Evolutionary conservation across 2,797 vertebrate genomes (phyloP).

Genomic region (Xyrichtys novacula): DNA sequence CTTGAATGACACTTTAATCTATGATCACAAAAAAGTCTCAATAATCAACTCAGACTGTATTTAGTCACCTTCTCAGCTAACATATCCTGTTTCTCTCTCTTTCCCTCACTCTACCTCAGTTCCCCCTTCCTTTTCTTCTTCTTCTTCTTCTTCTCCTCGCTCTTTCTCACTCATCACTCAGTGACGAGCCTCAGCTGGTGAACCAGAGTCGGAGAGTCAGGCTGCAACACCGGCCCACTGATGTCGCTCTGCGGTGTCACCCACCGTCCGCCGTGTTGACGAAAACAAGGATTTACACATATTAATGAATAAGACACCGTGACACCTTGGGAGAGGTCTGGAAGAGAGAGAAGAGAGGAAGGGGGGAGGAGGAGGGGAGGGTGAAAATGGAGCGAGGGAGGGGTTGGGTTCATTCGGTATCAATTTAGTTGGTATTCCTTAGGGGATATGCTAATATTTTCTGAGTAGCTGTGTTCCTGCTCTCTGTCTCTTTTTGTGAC

Average conservation of each 20-base stretch:
- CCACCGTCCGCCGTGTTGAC: conserved; percentile 65
- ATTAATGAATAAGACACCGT: conserved; percentile 93
- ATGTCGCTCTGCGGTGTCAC: conserved; percentile 70
- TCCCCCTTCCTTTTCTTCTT: neutral
- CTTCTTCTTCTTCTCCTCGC: neutral
- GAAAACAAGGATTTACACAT: conserved; percentile 89
- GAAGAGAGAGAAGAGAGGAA: conserved; percentile 39
- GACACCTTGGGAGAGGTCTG: conserved; percentile 86
- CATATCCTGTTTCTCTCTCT: conserved; percentile 72
- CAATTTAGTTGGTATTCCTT: conserved; percentile 95
- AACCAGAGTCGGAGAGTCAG: conserved; percentile 90
- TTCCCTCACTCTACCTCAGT: conserved; percentile 86
- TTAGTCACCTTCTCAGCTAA: conserved; percentile 85
- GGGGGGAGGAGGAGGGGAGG: neutral
- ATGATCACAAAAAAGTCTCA: neutral
- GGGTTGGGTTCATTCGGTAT: conserved; percentile 79
- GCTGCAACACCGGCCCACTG: conserved; percentile 88
- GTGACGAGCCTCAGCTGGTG: conserved; percentile 84
- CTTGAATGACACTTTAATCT: neutral
- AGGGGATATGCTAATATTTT: conserved; percentile 88
- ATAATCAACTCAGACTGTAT: conserved; percentile 3
- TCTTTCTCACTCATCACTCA: conserved; percentile 79
- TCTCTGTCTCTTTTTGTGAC: conserved; percentile 83
- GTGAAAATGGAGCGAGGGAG: conserved; percentile 49
- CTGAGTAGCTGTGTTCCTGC: conserved; percentile 89